Evolutionary conservation across 2,113 vertebrate species (phyloP).

Genomic region (Ivindomyrus marchei): DNA sequence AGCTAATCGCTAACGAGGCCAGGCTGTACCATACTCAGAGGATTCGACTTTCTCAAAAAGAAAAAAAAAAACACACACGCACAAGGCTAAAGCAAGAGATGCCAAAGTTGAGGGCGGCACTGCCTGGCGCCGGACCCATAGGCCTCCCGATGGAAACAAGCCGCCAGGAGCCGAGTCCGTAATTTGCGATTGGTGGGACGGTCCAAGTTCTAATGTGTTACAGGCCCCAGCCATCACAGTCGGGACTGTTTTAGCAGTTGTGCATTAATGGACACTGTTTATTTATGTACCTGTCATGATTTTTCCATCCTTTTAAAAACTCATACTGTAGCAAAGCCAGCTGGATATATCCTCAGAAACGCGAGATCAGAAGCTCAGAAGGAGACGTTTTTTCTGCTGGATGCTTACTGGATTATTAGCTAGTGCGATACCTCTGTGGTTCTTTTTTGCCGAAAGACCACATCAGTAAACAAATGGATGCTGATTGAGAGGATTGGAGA

Average conservation of each 20-base stretch:
- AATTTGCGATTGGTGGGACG: conserved; percentile 37
- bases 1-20: neutral
- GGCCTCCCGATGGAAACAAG: conserved; percentile 44
- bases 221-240: conserved; percentile 39
- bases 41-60: neutral
- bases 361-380: conserved; percentile 25
- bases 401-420: conserved; percentile 53
- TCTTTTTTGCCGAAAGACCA: conserved; percentile 50
- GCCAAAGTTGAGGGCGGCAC: neutral
- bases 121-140: neutral
- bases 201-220: conserved; percentile 51
- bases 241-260: conserved; percentile 45
- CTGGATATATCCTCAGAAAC: conserved; percentile 53
- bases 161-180: conserved; percentile 18
- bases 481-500: conserved; percentile 31
- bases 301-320: conserved; percentile 47
- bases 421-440: conserved; percentile 41
- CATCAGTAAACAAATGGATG: conserved; percentile 46
- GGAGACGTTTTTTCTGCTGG: conserved; percentile 36
- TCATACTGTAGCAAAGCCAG: conserved; percentile 51
- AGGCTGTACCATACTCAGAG: neutral
- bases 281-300: conserved; percentile 65
- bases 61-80: neutral
- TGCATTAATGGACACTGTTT: conserved; percentile 52
- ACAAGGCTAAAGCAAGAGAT: neutral